Percentiles rank a stretch among this genome's conserved stretches.
Evolutionary conservation across 37 sponge, comb jelly and placozoan genomes (phyloP).

Genomic region (Chondrosia reniformis): DNA sequence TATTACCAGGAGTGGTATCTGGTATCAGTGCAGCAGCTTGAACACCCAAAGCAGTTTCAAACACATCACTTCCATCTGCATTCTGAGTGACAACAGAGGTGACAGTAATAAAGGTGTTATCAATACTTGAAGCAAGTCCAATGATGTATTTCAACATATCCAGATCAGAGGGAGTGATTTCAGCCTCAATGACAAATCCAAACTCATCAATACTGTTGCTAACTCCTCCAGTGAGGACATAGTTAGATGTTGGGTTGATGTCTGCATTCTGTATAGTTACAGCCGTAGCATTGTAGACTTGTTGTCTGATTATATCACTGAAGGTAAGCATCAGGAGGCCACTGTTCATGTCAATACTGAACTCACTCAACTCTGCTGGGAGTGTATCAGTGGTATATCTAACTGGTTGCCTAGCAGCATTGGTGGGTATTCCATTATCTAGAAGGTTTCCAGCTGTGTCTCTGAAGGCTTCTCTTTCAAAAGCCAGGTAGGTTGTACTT

Average conservation of each 20-base stretch:
- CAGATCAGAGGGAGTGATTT: conserved; percentile 59
- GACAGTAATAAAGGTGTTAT: conserved; percentile 63
- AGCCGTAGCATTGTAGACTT: conserved; percentile 44
- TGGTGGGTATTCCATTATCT: conserved; percentile 23
- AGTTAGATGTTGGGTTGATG: conserved; percentile 22
- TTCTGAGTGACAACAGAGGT: conserved; percentile 41
- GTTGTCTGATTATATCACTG: conserved; percentile 72
- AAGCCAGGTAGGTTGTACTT: conserved; percentile 55
- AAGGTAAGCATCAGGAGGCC: conserved; percentile 67
- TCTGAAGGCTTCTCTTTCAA: conserved; percentile 52
- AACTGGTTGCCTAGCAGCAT: conserved; percentile 13
- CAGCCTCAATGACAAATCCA: conserved; percentile 66
- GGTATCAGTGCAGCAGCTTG: conserved; percentile 53
- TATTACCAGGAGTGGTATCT: conserved; percentile 66
- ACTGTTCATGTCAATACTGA: conserved; percentile 76
- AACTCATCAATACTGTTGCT: conserved; percentile 44
- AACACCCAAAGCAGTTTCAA: conserved; percentile 30
- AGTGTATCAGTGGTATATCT: conserved; percentile 36
- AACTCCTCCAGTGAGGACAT: conserved; percentile 69
- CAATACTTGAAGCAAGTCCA: conserved; percentile 58
- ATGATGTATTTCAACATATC: conserved; percentile 52
- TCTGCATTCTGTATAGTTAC: conserved; percentile 79
- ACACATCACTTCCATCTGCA: conserved; percentile 29
- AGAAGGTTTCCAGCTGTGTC: conserved; percentile 71
- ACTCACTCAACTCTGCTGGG: conserved; percentile 63